Base-by-base conservation (phyloP, 1,140 invertebrate species). In the Oscheius sp. region DNA sequence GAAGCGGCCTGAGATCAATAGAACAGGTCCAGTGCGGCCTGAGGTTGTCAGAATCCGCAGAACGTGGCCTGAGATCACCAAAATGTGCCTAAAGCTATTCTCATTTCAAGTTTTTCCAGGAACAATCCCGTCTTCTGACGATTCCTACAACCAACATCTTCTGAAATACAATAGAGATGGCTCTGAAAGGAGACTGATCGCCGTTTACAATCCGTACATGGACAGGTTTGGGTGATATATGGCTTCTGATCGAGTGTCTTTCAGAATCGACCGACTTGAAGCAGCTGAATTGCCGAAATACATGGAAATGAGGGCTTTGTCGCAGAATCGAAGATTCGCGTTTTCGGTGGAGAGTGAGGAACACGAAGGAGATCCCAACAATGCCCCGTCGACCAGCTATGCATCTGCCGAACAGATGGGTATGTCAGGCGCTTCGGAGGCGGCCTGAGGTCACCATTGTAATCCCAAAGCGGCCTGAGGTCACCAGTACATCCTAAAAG, bases 361-460 rank as follows among this genome's bases (percentile, higher is more conserved):
- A n/a, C n/a, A n/a, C n/a, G n/a, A n/a, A n/a, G n/a, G n/a, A n/a
- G n/a, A n/a, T n/a, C n/a, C n/a, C n/a, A n/a, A 28, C 0, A 63
- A 69, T 49, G 29, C 55, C 68, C 7, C 18, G 36, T 28, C 18
- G n/a, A n/a, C n/a, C 18, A 42, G 31, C 34, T 0, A 26, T 62
- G 75, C 72, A 36, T 18, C 62, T 2, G 15, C 68, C n/a, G 69
- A 38, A n/a, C n/a, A n/a, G 7, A 36, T n/a, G 23, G 49, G 42
- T 49, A 1, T n/a, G 65, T 59, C n/a, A 0, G 3, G 26, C 26
- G 26, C 4, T n/a, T n/a, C n/a, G n/a, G n/a, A n/a, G n/a, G n/a
- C n/a, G n/a, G n/a, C n/a, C n/a, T n/a, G n/a, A n/a, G n/a, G n/a
- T n/a, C n/a, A n/a, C n/a, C n/a, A n/a, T n/a, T n/a, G n/a, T n/a